phyloP scores from a whole-genome alignment of 2,113 vertebrate species.

The Pelvicachromis taeniatus region DNA sequence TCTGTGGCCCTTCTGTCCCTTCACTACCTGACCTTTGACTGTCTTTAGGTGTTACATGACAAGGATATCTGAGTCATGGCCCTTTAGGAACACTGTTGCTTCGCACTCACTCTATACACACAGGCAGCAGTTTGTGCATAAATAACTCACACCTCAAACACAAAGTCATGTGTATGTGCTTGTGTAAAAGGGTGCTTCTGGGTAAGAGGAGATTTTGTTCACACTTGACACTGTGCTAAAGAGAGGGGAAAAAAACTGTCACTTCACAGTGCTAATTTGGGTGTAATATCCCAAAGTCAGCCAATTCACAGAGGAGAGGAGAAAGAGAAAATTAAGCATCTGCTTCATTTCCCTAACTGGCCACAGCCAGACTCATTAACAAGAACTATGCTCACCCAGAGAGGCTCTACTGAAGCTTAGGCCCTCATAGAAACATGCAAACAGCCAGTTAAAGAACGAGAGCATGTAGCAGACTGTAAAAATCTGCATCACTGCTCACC shows the following conservation, averaged over 20 bases:
- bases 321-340: slow-evolving; percentile 67
- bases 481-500: slow-evolving; percentile 14
- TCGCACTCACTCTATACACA: background rate
- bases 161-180: slow-evolving; percentile 12
- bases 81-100: slow-evolving; percentile 4
- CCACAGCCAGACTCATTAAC: slow-evolving; percentile 60
- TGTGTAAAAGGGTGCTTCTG: background rate
- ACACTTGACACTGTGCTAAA: slow-evolving; percentile 45
- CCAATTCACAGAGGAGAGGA: slow-evolving; percentile 54
- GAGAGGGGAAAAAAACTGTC: slow-evolving; percentile 24
- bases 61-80: slow-evolving; percentile 46
- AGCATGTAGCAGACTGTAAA: slow-evolving; percentile 3
- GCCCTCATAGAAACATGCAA: slow-evolving; percentile 21
- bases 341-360: slow-evolving; percentile 66
- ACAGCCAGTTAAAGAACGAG: slow-evolving; percentile 11
- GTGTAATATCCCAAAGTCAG: slow-evolving; percentile 63
- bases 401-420: slow-evolving; percentile 4
- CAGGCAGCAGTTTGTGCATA: slow-evolving; percentile 1
- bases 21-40: slow-evolving; percentile 65
- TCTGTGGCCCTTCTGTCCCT: slow-evolving; percentile 71
- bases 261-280: slow-evolving; percentile 47
- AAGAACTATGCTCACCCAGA: slow-evolving; percentile 49
- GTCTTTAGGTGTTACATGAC: slow-evolving; percentile 68
- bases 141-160: background rate
- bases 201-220: slow-evolving; percentile 10